A percentile compares a stretch with the other conserved stretches of the same genome.
Conservation (phyloP, 2,113 vertebrate species). For the Chascanopsetta lugubris region DNA sequence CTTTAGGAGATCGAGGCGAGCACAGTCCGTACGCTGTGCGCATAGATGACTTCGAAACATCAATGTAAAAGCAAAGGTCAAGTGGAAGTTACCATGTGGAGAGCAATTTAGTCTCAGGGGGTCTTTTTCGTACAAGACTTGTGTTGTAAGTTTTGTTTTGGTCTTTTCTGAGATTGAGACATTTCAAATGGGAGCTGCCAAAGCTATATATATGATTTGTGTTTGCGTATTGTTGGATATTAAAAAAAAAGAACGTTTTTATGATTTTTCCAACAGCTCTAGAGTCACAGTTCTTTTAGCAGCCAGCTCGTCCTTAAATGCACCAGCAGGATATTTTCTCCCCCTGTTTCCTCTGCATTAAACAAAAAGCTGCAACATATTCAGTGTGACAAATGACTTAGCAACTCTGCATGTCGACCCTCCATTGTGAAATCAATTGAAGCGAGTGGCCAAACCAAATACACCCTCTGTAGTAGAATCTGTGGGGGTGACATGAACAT, state of each 20-base stretch:
- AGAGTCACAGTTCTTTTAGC: not conserved
- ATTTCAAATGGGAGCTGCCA: constrained; percentile 16
- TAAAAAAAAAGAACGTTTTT: no score
- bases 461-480: constrained; percentile 5
- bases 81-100: no score
- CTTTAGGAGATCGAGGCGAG: no score
- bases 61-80: no score
- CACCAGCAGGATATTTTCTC: constrained; percentile 1
- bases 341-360: not conserved
- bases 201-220: constrained; percentile 11
- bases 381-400: constrained; percentile 25
- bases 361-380: constrained; percentile 5
- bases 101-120: no score
- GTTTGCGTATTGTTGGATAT: constrained; percentile 1
- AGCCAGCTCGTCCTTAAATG: constrained; percentile 26
- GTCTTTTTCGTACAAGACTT: not conserved
- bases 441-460: constrained; percentile 21
- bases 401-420: constrained; percentile 3
- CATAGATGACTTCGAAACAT: no score
- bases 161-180: not conserved
- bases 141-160: not conserved
- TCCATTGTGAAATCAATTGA: constrained; percentile 25
- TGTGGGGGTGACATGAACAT: constrained; percentile 8
- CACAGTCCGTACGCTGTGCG: no score
- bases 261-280: constrained; percentile 9